These are phyloP conservation scores for Dendrocincla fuliginosa DNA, from an alignment of 2,797 vertebrate species.

Conservation along the genomic window DNA sequence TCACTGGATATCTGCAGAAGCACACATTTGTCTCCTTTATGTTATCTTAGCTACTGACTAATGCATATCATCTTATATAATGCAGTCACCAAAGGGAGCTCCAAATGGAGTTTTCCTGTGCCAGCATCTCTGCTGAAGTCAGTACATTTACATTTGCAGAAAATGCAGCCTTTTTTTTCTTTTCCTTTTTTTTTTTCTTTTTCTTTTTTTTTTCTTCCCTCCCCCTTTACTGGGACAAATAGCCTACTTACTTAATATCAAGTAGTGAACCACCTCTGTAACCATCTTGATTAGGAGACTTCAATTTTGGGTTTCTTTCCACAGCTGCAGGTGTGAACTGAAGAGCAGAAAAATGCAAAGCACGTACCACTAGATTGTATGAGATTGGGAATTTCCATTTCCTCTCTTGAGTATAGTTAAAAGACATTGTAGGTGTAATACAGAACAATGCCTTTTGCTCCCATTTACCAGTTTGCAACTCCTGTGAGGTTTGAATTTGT, in stretches of 20 bases:
- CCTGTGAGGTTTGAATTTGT: background rate
- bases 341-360: background rate
- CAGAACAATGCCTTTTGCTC: background rate
- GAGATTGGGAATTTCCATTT: background rate
- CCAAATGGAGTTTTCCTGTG: background rate
- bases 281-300: background rate
- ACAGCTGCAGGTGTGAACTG: accelerated
- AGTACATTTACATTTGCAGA: background rate
- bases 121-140: background rate
- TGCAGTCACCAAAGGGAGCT: background rate
- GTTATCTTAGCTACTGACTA: background rate
- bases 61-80: background rate
- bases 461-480: background rate
- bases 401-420: accelerated
- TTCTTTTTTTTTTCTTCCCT: background rate
- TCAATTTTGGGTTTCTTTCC: background rate
- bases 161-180: background rate
- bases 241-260: background rate
- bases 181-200: too few species aligned
- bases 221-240: background rate
- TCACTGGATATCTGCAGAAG: background rate
- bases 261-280: background rate
- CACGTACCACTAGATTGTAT: accelerated
- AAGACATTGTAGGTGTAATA: background rate
- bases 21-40: background rate